Base-by-base conservation (phyloP, 2,888 invertebrate genomes). In the Latrodectus elegans region DNA sequence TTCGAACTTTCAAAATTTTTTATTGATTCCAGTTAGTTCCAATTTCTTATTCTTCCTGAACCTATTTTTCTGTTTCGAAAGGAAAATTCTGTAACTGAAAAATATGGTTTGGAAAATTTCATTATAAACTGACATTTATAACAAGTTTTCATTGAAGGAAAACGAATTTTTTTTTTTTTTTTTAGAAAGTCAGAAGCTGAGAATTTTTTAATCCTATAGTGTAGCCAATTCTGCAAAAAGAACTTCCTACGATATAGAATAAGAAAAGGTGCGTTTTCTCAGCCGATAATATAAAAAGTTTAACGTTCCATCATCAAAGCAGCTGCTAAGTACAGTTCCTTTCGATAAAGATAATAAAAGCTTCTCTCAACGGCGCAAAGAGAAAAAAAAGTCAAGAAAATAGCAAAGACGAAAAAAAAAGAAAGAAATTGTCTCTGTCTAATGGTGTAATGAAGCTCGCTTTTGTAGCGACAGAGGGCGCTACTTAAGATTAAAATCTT, bases 401-500 rank as follows among this genome's bases (percentile, higher is more conserved):
- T 52, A 53, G 22, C 52, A 74, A 38, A 22, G 15, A 60, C 12
- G 8, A 51, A 65, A 64, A 71, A 52, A 73, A 22, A 80, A 80
- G 12, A 15, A 60, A 60, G 75, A 75, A 82, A 82, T 65, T 81
- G 82, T 75, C 75, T 81, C 68, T 17, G 38, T 14, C 51, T 51
- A 73, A 80, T 53, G 75, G 74, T 68, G 74, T 82, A 82, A 82
- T 82, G 75, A 82, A 82, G 82, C 75, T 82, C 55, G 26, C 68
- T 75, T 75, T 82, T 68, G 68, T 12, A 53, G 17, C 75, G 75
- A 51, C 60, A 82, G 82, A 75, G 75, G 82, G 82, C 82, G 82
- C 82, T 82, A 55, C 67, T 75, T 52, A 82, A 82, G 82, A 82
- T 82, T 82, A 75, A 38, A 82, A 82, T 82, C 82, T 82, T 82